phyloP scores from a whole-genome alignment of 2,113 vertebrate species.

The Lamprotornis superbus region DNA sequence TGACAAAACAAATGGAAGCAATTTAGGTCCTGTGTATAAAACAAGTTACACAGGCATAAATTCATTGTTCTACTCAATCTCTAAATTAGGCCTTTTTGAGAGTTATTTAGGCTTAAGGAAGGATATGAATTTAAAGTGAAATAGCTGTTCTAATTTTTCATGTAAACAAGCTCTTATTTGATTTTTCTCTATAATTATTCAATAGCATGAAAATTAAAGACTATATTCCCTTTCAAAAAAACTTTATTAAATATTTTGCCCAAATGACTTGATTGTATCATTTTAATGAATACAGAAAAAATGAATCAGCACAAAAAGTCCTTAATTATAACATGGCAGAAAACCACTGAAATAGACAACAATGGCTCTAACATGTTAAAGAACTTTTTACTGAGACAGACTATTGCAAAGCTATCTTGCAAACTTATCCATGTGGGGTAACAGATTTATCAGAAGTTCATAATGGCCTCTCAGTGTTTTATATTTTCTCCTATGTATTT shows the following conservation, averaged over 20 bases:
- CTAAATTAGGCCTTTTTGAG: background rate
- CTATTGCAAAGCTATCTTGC: background rate
- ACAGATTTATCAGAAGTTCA: background rate
- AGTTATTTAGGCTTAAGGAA: background rate
- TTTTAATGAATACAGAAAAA: slow-evolving; percentile 50
- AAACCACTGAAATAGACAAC: slow-evolving; percentile 13
- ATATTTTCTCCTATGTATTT: background rate
- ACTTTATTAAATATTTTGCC: slow-evolving; percentile 19
- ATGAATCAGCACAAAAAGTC: slow-evolving; percentile 10
- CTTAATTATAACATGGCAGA: slow-evolving; percentile 35
- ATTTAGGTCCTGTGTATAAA: background rate
- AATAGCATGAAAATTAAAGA: slow-evolving; percentile 29
- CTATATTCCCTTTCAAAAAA: slow-evolving; percentile 17
- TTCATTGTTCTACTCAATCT: background rate
- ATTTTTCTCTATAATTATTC: slow-evolving; percentile 23
- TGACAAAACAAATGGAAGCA: background rate
- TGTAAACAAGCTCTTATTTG: slow-evolving; percentile 11
- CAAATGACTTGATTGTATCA: slow-evolving; percentile 36
- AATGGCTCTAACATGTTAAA: background rate
- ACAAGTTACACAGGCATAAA: background rate
- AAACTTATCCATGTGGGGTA: background rate
- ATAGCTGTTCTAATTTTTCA: slow-evolving; percentile 17
- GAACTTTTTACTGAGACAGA: background rate
- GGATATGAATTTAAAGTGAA: background rate
- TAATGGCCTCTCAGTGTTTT: background rate